phyloP scores from a whole-genome alignment of 35 echinoderm and acorn worm species.

The Eucidaris tribuloides region DNA sequence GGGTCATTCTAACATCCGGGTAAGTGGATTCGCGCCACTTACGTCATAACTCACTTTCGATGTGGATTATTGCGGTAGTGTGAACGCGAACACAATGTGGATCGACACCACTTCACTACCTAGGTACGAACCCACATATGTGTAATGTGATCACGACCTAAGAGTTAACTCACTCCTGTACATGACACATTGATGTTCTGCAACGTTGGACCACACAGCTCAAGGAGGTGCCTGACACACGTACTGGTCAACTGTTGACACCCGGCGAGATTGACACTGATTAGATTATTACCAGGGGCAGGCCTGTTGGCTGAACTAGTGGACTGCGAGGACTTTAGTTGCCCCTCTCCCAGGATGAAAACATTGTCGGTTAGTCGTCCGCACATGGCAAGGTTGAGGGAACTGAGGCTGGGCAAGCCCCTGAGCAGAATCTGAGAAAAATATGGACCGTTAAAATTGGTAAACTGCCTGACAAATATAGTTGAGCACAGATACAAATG shows the following conservation, averaged over 20 bases:
- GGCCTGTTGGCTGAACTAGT: not conserved
- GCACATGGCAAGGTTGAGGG: constrained; percentile 55
- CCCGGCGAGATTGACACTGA: constrained; percentile 75
- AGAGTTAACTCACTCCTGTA: constrained; percentile 56
- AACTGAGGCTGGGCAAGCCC: constrained; percentile 27
- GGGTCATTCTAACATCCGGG: not conserved
- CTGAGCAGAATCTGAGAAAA: constrained; percentile 44
- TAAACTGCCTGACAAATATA: too few species aligned
- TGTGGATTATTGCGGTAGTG: not conserved
- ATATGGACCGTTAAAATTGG: too few species aligned
- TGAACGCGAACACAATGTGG: not conserved
- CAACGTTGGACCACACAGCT: constrained; percentile 79
- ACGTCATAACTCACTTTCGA: not conserved
- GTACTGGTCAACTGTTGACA: constrained; percentile 76
- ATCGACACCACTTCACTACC: too few species aligned
- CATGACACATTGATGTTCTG: constrained; percentile 75
- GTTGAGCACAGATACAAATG: too few species aligned
- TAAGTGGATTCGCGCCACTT: not conserved
- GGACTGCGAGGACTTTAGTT: not conserved
- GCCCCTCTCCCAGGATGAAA: constrained; percentile 11
- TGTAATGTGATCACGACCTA: not conserved
- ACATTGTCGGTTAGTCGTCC: constrained; percentile 54
- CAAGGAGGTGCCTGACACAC: constrained; percentile 69
- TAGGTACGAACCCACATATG: too few species aligned
- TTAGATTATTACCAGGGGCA: constrained; percentile 17